These are phyloP conservation scores for Drosophila auraria DNA, from an alignment of 1,140 invertebrate genomes.

Conservation along the genomic window DNA sequence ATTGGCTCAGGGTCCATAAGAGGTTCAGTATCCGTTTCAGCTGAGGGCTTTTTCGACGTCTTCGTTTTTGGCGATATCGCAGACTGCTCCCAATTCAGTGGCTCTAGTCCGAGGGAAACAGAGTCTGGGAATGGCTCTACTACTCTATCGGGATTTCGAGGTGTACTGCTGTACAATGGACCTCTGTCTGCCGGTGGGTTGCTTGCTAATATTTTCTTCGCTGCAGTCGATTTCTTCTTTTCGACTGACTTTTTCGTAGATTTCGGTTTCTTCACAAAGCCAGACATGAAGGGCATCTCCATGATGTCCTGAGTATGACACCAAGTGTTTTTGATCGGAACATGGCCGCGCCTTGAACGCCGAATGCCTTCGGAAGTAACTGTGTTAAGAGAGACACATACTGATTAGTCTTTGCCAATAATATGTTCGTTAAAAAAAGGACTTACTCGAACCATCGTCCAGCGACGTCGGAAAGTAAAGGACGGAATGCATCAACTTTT, in stretches of 20 bases:
- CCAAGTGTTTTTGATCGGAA: constrained; percentile 57
- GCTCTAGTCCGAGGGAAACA: constrained; percentile 5
- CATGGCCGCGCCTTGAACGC: constrained; percentile 65
- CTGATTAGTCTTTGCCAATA: not conserved
- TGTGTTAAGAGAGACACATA: not conserved
- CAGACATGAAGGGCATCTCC: constrained; percentile 20
- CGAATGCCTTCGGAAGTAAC: constrained; percentile 34
- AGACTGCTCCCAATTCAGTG: constrained; percentile 8
- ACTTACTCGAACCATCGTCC: constrained; percentile 38
- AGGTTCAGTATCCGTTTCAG: not conserved
- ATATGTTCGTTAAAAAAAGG: not conserved
- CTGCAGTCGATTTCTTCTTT: not conserved
- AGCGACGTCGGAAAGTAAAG: not conserved
- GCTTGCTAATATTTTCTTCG: not conserved
- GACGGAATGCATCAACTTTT: constrained; percentile 13
- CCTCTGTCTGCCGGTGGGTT: not conserved
- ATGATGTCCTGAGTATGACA: constrained; percentile 48
- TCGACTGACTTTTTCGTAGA: not conserved
- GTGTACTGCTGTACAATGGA: constrained; percentile 50
- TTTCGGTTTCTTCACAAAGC: not conserved
- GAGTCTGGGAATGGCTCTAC: not conserved
- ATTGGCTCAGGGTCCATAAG: not conserved
- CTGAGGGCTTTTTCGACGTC: not conserved
- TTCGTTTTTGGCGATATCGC: not conserved
- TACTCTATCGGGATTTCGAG: not conserved